Percentiles rank a stretch among this genome's conserved stretches.
These are phyloP conservation scores for Xylocampa areola DNA, from an alignment of 2,888 invertebrate genomes.

Conservation along the genomic window DNA sequence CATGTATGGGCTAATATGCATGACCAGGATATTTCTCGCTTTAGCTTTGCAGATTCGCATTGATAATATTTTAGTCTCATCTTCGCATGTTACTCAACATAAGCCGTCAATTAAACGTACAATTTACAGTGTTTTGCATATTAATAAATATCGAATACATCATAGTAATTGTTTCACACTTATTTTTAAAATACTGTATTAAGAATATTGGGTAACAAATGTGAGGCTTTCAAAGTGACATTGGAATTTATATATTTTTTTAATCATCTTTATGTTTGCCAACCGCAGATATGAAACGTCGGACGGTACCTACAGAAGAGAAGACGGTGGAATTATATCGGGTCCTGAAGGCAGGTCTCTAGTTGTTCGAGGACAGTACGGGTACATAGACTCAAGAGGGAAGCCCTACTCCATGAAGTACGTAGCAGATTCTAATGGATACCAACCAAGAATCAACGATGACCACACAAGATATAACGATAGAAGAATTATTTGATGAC, in stretches of 20 bases:
- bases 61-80: constrained; percentile 1
- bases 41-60: constrained; percentile 1
- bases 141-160: constrained; percentile 9
- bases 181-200: constrained; percentile 7
- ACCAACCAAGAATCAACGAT: constrained; percentile 68
- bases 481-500: constrained; percentile 75
- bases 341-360: constrained; percentile 61
- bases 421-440: constrained; percentile 91
- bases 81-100: constrained; percentile 3
- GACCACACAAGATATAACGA: constrained; percentile 80
- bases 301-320: constrained; percentile 87
- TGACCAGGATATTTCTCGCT: constrained; percentile 10
- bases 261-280: neutral
- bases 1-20: neutral
- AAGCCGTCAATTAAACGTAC: constrained; percentile 26
- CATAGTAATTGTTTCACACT: constrained; percentile 13
- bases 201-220: constrained; percentile 9
- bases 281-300: constrained; percentile 80
- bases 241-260: neutral
- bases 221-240: neutral
- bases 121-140: constrained; percentile 31
- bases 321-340: constrained; percentile 79
- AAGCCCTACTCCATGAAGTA: constrained; percentile 79
- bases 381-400: constrained; percentile 88
- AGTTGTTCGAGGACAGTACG: constrained; percentile 84